Evolutionary conservation across 2,888 invertebrate genomes (phyloP), one percentile per base, ranked within the genome.

Genomic region (Halictus quadricinctus): DNA sequence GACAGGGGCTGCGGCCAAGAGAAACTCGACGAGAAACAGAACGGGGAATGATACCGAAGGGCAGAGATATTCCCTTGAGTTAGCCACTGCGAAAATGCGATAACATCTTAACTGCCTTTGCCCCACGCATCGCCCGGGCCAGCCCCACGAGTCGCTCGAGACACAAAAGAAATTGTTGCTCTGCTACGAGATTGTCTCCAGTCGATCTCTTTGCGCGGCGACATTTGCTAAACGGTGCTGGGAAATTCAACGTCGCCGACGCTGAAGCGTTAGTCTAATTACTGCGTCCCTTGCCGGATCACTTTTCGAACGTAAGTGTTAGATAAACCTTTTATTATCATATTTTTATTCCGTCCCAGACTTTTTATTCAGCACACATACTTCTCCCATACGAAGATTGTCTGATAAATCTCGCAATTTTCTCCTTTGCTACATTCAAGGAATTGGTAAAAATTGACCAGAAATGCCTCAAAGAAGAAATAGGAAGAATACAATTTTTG

Each of bases 71-170:
- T 86, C 81, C 82, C 76, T 77, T 66, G 80, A 85, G 88, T 87
- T 89, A 85, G 75, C 85, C 86, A 76, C 83, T 84, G 80, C 72
- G 81, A 84, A 84, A 82, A 82, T 84, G 88, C 81, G 91, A 91
- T 91, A 90, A 88, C 87, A 90, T 89, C 90, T 91, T 87, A 91
- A 89, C 89, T 89, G 87, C 85, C 79, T 87, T 81, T 81, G 83
- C 80, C 80, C 87, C 80, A 88, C 77, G 88, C 86, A 80, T 80
- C 54, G 80, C 74, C 80, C 73, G 75, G 72, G 80, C 50, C 76
- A 76, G 25, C 76, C 66, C 79, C 75, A 87, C 81, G 77, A 75
- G 82, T 75, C 54, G 66, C 21, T 73, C 70, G 25, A 25, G 21
- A 29, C 60, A 41, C 78, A 18, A 64, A 80, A 85, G 85, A 79